A percentile compares a stretch with the other conserved stretches of the same genome.
Conservation (phyloP, 2,797 vertebrate genomes). For the Sternarchorhynchus goeldii region DNA sequence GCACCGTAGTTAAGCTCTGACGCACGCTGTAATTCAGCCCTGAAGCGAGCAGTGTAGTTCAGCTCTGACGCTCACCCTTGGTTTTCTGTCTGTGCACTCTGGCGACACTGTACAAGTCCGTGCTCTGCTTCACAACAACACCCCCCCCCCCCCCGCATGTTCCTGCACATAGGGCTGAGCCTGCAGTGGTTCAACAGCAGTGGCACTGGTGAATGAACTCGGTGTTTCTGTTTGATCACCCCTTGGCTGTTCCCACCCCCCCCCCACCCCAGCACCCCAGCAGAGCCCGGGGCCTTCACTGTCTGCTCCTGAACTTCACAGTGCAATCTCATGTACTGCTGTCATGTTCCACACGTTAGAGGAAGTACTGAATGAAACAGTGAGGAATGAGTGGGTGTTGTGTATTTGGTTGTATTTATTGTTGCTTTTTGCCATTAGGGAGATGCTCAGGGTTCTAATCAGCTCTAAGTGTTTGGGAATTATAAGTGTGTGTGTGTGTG, state of each 20-base stretch:
- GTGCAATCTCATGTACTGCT: slow-evolving; percentile 37
- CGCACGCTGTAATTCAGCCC: too few species aligned
- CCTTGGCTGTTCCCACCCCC: slow-evolving; percentile 41
- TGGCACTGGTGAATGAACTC: slow-evolving; percentile 51
- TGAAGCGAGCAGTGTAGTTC: too few species aligned
- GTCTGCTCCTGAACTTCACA: slow-evolving; percentile 32
- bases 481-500: too few species aligned
- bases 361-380: slow-evolving; percentile 2
- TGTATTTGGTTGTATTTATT: too few species aligned
- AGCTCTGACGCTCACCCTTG: slow-evolving; percentile 50
- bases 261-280: slow-evolving; percentile 20
- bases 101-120: slow-evolving; percentile 22
- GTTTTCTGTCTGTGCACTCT: slow-evolving; percentile 47
- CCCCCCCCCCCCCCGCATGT: slow-evolving; percentile 26
- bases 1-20: too few species aligned
- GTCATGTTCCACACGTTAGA: slow-evolving; percentile 36
- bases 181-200: slow-evolving; percentile 26
- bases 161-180: slow-evolving; percentile 25
- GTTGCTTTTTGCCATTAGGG: slow-evolving; percentile 34
- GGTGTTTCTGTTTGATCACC: slow-evolving; percentile 48
- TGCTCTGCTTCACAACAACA: slow-evolving; percentile 44
- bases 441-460: slow-evolving; percentile 15
- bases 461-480: background rate
- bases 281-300: slow-evolving; percentile 34
- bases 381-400: background rate